A percentile compares a stretch with the other conserved stretches of the same genome.
These are phyloP conservation scores for Philonicus albiceps DNA, from an alignment of 2,888 invertebrate species.

Conservation along the genomic window DNA sequence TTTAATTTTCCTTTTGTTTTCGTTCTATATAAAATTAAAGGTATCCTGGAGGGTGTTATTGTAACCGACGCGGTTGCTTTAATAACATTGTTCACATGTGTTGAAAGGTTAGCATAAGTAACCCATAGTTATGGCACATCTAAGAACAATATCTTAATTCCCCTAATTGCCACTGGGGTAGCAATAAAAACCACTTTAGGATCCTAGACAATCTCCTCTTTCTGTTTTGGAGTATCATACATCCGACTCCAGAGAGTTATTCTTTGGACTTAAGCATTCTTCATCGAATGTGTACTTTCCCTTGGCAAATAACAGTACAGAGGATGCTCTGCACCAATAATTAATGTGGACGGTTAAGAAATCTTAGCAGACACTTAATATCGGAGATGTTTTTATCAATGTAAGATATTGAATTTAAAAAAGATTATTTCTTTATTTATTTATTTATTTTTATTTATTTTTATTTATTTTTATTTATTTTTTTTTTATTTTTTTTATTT, in stretches of 20 bases:
- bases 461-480: too few relatives aligned
- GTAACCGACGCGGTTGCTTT: background rate
- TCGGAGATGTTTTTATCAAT: background rate
- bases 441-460: too few relatives aligned
- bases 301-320: background rate
- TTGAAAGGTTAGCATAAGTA: background rate
- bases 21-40: background rate
- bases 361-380: background rate
- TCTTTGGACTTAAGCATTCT: background rate
- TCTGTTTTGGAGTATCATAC: background rate
- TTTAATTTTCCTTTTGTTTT: background rate
- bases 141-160: background rate
- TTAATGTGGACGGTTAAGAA: background rate
- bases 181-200: background rate
- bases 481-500: too few relatives aligned
- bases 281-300: background rate
- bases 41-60: background rate
- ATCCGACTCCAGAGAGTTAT: background rate
- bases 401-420: background rate
- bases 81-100: background rate
- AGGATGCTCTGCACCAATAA: background rate
- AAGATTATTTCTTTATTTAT: too few relatives aligned
- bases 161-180: conserved; percentile 6
- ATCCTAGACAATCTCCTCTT: background rate
- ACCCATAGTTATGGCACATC: background rate